A percentile compares a stretch with the other conserved stretches of the same genome.
phyloP scores from a whole-genome alignment of 2,113 vertebrate genomes.

The Salvator merianae region DNA sequence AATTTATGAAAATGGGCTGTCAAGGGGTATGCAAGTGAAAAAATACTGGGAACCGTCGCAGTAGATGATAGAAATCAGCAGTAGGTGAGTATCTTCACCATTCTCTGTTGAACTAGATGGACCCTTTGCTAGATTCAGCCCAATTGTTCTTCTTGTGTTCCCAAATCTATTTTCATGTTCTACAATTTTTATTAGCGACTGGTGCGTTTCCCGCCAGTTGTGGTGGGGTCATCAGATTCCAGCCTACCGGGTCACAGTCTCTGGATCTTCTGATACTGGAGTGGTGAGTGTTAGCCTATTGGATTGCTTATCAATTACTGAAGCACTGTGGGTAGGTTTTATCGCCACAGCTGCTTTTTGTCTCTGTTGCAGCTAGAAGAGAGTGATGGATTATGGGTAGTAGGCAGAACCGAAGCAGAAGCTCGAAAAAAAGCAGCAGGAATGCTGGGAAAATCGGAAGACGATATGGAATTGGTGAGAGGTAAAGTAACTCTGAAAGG shows the following conservation, averaged over 20 bases:
- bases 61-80: no score
- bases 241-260: slow-evolving; percentile 76
- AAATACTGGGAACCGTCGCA: no score
- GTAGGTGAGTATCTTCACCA: no score
- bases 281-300: slow-evolving; percentile 57
- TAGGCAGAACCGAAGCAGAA: slow-evolving; percentile 78
- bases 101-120: no score
- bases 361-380: slow-evolving; percentile 51
- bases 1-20: no score
- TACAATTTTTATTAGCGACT: slow-evolving; percentile 42
- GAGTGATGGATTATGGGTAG: slow-evolving; percentile 77
- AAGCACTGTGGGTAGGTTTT: no score
- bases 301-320: not conserved
- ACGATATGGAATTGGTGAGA: slow-evolving; percentile 73
- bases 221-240: slow-evolving; percentile 94
- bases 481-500: slow-evolving; percentile 63
- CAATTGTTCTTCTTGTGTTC: not conserved
- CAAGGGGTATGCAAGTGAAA: no score
- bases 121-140: not conserved
- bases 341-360: not conserved
- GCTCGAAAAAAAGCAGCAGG: slow-evolving; percentile 77
- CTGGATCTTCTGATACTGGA: slow-evolving; percentile 14
- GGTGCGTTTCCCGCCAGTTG: slow-evolving; percentile 91
- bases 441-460: slow-evolving; percentile 71
- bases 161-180: not conserved